phyloP scores from a whole-genome alignment of 2,113 vertebrate species.

The Phyllostomus discolor region DNA sequence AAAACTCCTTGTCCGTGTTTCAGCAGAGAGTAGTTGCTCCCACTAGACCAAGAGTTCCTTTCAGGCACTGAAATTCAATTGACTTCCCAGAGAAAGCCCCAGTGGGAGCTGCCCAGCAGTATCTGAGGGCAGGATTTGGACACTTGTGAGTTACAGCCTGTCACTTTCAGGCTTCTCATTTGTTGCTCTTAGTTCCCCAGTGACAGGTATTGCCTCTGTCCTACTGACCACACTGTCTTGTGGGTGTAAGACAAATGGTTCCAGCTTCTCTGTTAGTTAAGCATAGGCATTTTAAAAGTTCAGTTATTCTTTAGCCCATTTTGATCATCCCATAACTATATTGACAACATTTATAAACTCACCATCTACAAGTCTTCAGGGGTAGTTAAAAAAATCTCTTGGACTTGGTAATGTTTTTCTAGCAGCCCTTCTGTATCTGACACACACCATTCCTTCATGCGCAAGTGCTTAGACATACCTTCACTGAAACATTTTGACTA shows the following conservation, averaged over 20 bases:
- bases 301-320: neutral
- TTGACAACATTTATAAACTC: neutral
- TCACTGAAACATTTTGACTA: neutral
- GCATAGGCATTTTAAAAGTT: neutral
- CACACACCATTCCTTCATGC: rapidly evolving
- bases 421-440: neutral
- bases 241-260: conserved; percentile 17
- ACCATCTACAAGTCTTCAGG: neutral
- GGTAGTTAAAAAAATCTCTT: neutral
- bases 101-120: conserved; percentile 12
- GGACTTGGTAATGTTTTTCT: neutral
- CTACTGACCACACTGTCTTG: neutral
- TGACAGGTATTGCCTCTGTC: neutral
- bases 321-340: neutral
- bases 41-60: conserved; percentile 19
- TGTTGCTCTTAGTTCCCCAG: conserved; percentile 39
- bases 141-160: conserved; percentile 48
- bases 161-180: conserved; percentile 19
- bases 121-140: conserved; percentile 9
- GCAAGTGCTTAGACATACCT: neutral
- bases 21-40: conserved; percentile 44
- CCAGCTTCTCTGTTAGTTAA: neutral
- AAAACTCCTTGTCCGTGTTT: conserved; percentile 25
- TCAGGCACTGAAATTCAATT: conserved; percentile 56
- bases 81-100: conserved; percentile 40